Evolutionary conservation across 2,888 invertebrate species (phyloP).

Genomic region (Drosophila imparisetae): DNA sequence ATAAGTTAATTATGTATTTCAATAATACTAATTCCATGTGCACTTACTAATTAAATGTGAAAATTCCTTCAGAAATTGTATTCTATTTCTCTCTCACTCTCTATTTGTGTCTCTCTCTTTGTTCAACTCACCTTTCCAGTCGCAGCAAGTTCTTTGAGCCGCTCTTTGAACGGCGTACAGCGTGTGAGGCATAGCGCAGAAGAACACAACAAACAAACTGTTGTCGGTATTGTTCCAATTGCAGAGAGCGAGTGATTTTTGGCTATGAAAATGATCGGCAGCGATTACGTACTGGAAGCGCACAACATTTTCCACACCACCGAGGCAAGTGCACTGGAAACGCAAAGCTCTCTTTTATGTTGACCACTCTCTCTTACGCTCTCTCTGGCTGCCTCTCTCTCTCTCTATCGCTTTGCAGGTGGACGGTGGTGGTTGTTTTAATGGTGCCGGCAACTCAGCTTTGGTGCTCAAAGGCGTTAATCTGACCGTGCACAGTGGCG

Average conservation of each 20-base stretch:
- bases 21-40: too few species aligned
- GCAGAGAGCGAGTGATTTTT: constrained; percentile 19
- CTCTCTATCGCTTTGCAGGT: constrained; percentile 86
- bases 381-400: constrained; percentile 29
- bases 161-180: constrained; percentile 57
- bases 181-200: constrained; percentile 51
- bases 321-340: constrained; percentile 86
- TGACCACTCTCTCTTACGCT: constrained; percentile 12
- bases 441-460: constrained; percentile 92
- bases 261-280: constrained; percentile 89
- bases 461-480: constrained; percentile 97
- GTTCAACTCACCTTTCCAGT: constrained; percentile 39
- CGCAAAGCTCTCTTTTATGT: constrained; percentile 32
- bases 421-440: constrained; percentile 91
- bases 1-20: background rate
- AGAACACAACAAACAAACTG: constrained; percentile 61
- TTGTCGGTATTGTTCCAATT: constrained; percentile 8
- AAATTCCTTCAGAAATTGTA: background rate
- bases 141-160: constrained; percentile 51
- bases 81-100: background rate
- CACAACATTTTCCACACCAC: constrained; percentile 95
- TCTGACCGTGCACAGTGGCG: constrained; percentile 95
- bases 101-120: constrained; percentile 1
- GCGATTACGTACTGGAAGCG: constrained; percentile 94
- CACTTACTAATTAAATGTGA: background rate